Evolutionary conservation across 1,140 invertebrate genomes (phyloP).

Genomic region (Helicoverpa armigera): DNA sequence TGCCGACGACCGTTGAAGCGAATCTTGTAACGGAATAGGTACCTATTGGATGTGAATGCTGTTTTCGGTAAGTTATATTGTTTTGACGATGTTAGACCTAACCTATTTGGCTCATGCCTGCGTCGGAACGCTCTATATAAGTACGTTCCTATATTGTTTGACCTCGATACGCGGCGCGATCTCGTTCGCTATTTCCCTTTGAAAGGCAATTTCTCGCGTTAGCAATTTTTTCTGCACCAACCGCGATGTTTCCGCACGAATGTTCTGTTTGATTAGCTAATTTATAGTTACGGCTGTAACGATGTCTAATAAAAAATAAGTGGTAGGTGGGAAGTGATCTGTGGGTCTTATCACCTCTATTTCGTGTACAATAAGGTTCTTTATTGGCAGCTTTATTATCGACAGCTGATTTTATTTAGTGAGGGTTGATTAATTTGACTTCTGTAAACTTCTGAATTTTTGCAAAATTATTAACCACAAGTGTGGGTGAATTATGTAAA

Average conservation of each 20-base stretch:
- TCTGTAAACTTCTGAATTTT: background rate
- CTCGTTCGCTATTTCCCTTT: slow-evolving; percentile 64
- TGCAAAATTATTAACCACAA: no score
- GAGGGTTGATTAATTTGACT: slow-evolving; percentile 13
- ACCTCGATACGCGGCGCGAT: slow-evolving; percentile 69
- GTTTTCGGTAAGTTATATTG: slow-evolving; percentile 79
- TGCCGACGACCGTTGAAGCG: slow-evolving; percentile 80
- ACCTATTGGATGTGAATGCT: slow-evolving; percentile 68
- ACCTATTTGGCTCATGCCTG: slow-evolving; percentile 67
- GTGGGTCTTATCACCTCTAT: slow-evolving; percentile 42
- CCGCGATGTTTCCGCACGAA: slow-evolving; percentile 52
- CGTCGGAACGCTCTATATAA: slow-evolving; percentile 55
- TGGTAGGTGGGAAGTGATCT: slow-evolving; percentile 9
- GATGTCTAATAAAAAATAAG: slow-evolving; percentile 43
- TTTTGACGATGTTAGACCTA: slow-evolving; percentile 73
- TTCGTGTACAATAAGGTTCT: slow-evolving; percentile 25
- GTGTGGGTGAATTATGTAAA: background rate
- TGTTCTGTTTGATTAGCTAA: slow-evolving; percentile 57
- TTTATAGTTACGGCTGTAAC: slow-evolving; percentile 46
- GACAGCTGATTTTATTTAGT: slow-evolving; percentile 29
- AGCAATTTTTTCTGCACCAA: slow-evolving; percentile 55
- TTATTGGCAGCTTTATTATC: background rate
- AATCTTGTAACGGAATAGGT: slow-evolving; percentile 82
- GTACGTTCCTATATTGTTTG: slow-evolving; percentile 57
- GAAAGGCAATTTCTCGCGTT: slow-evolving; percentile 64